A percentile compares a stretch with the other conserved stretches of the same genome.
Evolutionary conservation across 2,888 invertebrate genomes (phyloP).

Genomic region (Imbricaverruca yamaguchii): DNA sequence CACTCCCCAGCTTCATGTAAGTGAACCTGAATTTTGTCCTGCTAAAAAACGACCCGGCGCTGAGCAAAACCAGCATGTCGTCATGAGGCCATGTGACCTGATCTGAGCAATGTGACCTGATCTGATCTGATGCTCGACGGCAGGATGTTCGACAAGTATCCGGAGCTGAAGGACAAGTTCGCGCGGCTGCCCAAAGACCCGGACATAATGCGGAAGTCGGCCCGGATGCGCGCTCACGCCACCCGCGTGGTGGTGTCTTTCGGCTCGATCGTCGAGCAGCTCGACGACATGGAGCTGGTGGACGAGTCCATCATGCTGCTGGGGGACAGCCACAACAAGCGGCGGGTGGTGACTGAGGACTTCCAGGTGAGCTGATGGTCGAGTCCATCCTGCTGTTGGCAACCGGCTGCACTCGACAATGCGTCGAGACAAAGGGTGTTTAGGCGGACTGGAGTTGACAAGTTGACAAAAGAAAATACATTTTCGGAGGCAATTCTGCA

Average conservation of each 20-base stretch:
- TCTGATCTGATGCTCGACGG: neutral
- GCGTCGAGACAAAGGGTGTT: no score
- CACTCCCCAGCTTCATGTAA: no score
- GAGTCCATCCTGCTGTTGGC: no score
- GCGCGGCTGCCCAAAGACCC: neutral
- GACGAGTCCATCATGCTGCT: neutral
- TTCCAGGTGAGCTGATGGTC: neutral
- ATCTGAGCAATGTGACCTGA: no score
- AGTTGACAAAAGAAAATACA: no score
- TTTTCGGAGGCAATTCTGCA: no score
- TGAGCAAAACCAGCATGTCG: no score
- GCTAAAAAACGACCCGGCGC: no score
- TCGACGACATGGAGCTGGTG: neutral
- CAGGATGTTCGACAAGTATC: neutral
- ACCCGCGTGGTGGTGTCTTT: neutral
- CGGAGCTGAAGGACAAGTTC: neutral
- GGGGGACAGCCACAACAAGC: neutral
- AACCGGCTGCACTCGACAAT: no score
- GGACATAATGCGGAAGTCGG: neutral
- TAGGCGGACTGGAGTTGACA: no score
- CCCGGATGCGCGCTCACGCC: slow-evolving; percentile 1
- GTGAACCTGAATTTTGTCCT: no score
- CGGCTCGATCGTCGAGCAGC: neutral
- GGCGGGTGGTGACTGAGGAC: neutral
- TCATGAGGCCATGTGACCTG: no score